Base-by-base conservation (phyloP, 2,797 vertebrate species). In the Onychomys leucogaster region DNA sequence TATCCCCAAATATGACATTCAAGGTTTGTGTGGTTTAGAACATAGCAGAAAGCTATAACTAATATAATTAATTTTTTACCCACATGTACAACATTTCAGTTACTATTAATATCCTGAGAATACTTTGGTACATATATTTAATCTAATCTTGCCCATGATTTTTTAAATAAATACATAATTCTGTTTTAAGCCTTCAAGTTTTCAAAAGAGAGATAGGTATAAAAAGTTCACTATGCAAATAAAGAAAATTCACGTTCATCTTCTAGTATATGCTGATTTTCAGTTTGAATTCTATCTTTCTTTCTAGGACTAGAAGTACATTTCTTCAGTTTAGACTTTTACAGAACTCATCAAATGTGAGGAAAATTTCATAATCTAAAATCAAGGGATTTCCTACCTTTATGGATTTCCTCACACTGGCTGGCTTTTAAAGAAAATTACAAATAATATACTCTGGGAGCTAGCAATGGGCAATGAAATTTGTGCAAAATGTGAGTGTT, bases 361-460 rank as follows among this genome's bases (percentile, higher is more conserved):
- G 69, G 37, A 93, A 97, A 97, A 94, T 71, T 34, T 17, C n/a
- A 95, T 95, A 96, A 96, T 92, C 57, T 89, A 29, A 6, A 91
- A 95, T 88, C 14, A 37, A 80, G 29, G 29, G 57, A 86, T 89
- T 96, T 95, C 90, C 77, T 65, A 67, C 25, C 59, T 75, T 71
- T 73, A 32, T 37, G 83, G 10, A 52, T 93, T 97, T 96, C 41
- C 55, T 61, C 37, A 37, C 14, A 65, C 27, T 27, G 81, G 52
- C 41, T 82, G 49, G 6, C 3, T 80, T 97, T 87, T 63, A 95
- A 83, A 85, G 65, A 92, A 97, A 97, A 59, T 65, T 88, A 95
- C 95, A 69, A 92, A 16, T 46, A 87, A 89, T 41, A 9, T 86
- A 37, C 43, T 96, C 80, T 93, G 63, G 29, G 59, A 93, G 17